phyloP scores from a whole-genome alignment of 2,113 vertebrate genomes.

The Prinia subflava region DNA sequence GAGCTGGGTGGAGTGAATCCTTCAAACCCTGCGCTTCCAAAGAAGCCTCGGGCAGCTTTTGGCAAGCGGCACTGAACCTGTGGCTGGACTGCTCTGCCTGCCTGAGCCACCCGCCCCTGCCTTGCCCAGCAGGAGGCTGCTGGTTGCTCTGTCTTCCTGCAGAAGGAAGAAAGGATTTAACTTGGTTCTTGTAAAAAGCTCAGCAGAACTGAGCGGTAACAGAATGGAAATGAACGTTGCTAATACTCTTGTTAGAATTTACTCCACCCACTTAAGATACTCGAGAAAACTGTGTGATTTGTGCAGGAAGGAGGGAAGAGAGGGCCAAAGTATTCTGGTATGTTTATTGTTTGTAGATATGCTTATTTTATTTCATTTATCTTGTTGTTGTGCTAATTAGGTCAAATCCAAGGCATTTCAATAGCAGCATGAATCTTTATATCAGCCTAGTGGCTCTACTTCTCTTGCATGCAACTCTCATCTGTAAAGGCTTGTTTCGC shows the following conservation, averaged over 20 bases:
- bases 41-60: background rate
- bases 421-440: background rate
- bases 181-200: background rate
- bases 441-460: background rate
- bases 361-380: background rate
- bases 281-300: background rate
- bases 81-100: background rate
- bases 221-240: background rate
- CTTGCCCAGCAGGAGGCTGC: background rate
- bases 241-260: background rate
- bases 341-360: background rate
- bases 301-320: background rate
- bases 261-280: background rate
- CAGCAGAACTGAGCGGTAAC: background rate
- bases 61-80: rapidly evolving
- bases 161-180: background rate
- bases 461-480: background rate
- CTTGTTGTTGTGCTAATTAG: background rate
- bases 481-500: background rate
- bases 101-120: background rate
- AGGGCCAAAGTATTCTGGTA: background rate
- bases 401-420: background rate
- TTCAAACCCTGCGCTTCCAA: background rate
- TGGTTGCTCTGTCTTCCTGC: background rate
- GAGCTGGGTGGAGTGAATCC: background rate